A percentile compares a stretch with the other conserved stretches of the same genome.
Evolutionary conservation across 2,888 invertebrate genomes (phyloP).

Genomic region (Ypsolopha sequella): DNA sequence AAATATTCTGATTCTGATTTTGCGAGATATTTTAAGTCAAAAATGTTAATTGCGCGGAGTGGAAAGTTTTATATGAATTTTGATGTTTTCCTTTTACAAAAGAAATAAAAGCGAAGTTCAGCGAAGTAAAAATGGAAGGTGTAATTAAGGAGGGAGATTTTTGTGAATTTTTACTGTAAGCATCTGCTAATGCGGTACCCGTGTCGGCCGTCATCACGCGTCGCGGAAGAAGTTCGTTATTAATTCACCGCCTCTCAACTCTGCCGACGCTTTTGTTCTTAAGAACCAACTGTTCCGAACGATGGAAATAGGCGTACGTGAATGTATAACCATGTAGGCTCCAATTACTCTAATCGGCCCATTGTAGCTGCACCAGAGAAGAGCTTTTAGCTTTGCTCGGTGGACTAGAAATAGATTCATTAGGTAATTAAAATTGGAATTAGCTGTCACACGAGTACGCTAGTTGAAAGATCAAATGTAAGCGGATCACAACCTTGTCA

Average conservation of each 20-base stretch:
- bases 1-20: too few relatives aligned
- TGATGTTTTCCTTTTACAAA: background rate
- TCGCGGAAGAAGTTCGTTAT: slow-evolving; percentile 66
- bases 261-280: slow-evolving; percentile 36
- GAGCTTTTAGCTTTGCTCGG: background rate
- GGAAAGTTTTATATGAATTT: background rate
- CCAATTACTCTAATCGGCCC: too few relatives aligned
- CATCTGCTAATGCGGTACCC: slow-evolving; percentile 67
- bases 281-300: background rate
- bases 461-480: background rate
- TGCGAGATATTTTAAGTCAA: background rate
- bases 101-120: background rate
- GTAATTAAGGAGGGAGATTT: slow-evolving; percentile 19
- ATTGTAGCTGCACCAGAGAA: background rate
- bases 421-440: background rate
- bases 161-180: slow-evolving; percentile 42
- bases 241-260: slow-evolving; percentile 61
- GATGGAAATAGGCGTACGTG: background rate
- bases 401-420: background rate
- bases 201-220: slow-evolving; percentile 68
- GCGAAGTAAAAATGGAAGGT: slow-evolving; percentile 1
- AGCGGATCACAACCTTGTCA: background rate
- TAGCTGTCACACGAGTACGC: background rate
- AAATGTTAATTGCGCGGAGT: background rate
- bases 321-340: background rate